These are phyloP conservation scores for Rhimphoctona megacephalus DNA, from an alignment of 2,888 invertebrate genomes.

Conservation along the genomic window DNA sequence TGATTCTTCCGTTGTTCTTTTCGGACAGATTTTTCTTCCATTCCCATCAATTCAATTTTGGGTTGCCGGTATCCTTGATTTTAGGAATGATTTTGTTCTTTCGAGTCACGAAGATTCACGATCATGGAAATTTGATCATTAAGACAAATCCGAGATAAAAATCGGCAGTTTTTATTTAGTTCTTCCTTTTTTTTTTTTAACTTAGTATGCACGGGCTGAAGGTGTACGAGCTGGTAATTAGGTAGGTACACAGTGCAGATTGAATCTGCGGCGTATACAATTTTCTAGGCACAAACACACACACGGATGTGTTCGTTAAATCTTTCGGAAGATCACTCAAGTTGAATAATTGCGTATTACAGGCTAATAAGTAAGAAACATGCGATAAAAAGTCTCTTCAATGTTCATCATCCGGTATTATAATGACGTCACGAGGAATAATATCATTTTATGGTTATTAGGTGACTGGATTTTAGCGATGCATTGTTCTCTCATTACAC, in stretches of 20 bases:
- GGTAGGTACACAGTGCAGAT: constrained; percentile 27
- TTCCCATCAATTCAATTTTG: neutral
- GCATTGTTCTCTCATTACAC: constrained; percentile 22
- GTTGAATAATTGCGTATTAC: constrained; percentile 44
- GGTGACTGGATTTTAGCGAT: constrained; percentile 22
- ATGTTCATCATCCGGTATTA: constrained; percentile 37
- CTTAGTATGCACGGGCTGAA: neutral
- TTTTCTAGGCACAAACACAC: constrained; percentile 1
- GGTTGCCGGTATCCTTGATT: neutral
- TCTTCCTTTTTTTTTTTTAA: constrained; percentile 1
- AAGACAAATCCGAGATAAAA: constrained; percentile 8
- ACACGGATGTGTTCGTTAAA: constrained; percentile 24
- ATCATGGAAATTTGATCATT: constrained; percentile 22
- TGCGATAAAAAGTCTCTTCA: constrained; percentile 40
- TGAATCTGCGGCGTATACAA: constrained; percentile 25
- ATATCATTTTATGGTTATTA: constrained; percentile 46
- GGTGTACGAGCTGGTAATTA: constrained; percentile 30
- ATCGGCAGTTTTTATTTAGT: constrained; percentile 1
- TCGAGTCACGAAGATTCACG: constrained; percentile 14
- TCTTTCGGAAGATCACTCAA: constrained; percentile 41
- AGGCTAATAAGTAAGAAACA: constrained; percentile 37
- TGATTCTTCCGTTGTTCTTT: neutral
- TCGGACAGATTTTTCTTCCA: neutral
- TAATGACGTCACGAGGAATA: constrained; percentile 29
- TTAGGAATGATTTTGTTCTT: constrained; percentile 13